Evolutionary conservation across 1,140 invertebrate genomes (phyloP).

Genomic region (Laupala kohalensis): DNA sequence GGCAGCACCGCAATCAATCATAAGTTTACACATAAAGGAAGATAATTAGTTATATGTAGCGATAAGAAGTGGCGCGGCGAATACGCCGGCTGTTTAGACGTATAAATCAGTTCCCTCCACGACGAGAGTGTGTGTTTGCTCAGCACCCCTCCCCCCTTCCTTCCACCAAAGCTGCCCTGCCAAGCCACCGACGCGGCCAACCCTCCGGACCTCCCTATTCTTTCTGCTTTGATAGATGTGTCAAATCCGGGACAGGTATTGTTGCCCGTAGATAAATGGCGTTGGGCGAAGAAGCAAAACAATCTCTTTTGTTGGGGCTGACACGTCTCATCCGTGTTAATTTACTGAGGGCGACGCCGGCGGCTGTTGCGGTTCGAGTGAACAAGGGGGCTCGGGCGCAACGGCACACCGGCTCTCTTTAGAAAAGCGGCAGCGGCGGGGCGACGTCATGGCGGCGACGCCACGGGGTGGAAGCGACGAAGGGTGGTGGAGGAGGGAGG

Average conservation of each 20-base stretch:
- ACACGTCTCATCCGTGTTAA: constrained; percentile 17
- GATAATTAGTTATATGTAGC: not conserved
- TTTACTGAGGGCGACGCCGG: constrained; percentile 13
- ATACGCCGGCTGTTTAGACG: not conserved
- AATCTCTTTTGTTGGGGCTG: constrained; percentile 16
- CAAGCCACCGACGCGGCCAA: not conserved
- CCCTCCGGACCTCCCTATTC: constrained; percentile 1
- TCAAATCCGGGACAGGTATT: constrained; percentile 16
- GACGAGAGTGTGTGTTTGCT: not conserved
- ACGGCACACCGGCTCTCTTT: constrained; percentile 11
- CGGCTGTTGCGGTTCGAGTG: not conserved
- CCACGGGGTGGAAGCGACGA: constrained; percentile 22
- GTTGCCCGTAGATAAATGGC: constrained; percentile 16
- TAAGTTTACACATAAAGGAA: not conserved
- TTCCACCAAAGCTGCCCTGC: not conserved
- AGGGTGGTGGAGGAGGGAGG: constrained; percentile 5
- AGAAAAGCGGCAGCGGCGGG: not conserved
- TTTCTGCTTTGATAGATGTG: constrained; percentile 17
- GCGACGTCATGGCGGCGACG: not conserved
- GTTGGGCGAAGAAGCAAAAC: constrained; percentile 16
- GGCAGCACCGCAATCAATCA: not conserved
- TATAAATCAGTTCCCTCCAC: not conserved
- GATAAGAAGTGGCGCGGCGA: not conserved
- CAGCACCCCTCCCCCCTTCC: not conserved
- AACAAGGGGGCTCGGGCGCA: not conserved